Base-by-base conservation (phyloP, 2,888 invertebrate species). In the Agonopterix heracliana region DNA sequence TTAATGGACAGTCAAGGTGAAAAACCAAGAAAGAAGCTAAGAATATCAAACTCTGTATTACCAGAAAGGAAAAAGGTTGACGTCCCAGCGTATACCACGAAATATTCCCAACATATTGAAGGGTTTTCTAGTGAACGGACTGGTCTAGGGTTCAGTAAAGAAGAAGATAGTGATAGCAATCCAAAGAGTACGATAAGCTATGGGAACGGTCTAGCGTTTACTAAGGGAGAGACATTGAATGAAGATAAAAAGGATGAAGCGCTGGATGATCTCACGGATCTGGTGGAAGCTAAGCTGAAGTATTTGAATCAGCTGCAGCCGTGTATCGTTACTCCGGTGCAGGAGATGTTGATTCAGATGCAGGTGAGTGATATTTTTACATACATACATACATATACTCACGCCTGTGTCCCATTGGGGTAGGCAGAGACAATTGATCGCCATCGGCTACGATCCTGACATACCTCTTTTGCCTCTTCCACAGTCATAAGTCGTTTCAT, bases 311-410 rank as follows among this genome's bases (percentile, higher is more conserved):
- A 89, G 56, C 66, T 86, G 52, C 89, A 90, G 57, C 80, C 87
- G 8, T 67, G 66, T 50, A 55, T 70, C 5, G 66, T 90, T 45
- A 74, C 90, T n/a, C 88, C 90, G 1, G 82, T 91, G 35, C 90
- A 90, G 58, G 84, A 89, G 60, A 87, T 91, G 86, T 66, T 86
- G 54, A 86, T 90, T 60, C 90, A 91, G 63, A 75, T 90, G 76
- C 90, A 91, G 90, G 91, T 90, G 54, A 68, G 66, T 26, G 5
- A 26, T n/a, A n/a, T 49, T 12, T 17, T 35, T 48, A n/a, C n/a
- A n/a, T n/a, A n/a, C n/a, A n/a, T n/a, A n/a, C n/a, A n/a, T n/a
- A n/a, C n/a, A n/a, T n/a, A n/a, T n/a, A n/a, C n/a, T n/a, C n/a
- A n/a, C n/a, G n/a, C n/a, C n/a, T n/a, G n/a, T n/a, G n/a, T n/a